These are phyloP conservation scores for Uropsilus gracilis DNA, from an alignment of 2,113 vertebrate genomes.

Conservation along the genomic window DNA sequence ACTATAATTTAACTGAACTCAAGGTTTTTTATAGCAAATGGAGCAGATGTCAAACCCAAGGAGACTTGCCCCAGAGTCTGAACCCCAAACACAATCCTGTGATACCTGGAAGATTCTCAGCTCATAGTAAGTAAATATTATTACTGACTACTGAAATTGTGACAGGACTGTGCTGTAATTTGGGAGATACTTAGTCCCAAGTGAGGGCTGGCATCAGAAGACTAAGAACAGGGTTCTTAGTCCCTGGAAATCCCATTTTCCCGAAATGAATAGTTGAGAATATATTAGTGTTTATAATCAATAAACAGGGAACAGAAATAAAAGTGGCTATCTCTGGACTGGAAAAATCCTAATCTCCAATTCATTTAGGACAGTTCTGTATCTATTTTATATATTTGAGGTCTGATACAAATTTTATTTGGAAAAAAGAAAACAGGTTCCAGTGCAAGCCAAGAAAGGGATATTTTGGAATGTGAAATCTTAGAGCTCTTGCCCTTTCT, in stretches of 20 bases:
- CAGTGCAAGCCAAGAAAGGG: neutral
- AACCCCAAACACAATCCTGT: neutral
- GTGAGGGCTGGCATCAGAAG: neutral
- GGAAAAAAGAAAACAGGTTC: neutral
- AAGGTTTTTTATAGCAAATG: neutral
- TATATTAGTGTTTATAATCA: neutral
- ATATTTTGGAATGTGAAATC: neutral
- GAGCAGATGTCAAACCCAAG: neutral
- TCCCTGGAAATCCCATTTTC: neutral
- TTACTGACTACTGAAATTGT: neutral
- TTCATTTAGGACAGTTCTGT: neutral
- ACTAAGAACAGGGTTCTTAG: neutral
- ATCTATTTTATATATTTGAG: neutral
- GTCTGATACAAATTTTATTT: constrained; percentile 21
- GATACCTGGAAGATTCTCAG: neutral
- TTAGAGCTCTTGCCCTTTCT: neutral
- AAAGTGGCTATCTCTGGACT: neutral
- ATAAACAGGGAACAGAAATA: neutral
- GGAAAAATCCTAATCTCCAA: neutral
- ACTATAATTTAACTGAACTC: neutral
- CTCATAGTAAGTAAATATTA: neutral
- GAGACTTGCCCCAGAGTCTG: too few species aligned
- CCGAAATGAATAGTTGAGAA: neutral
- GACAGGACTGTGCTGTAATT: neutral
- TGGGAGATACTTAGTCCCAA: neutral